Conservation (phyloP, 2,113 vertebrate genomes). For the Tinamus guttatus region DNA sequence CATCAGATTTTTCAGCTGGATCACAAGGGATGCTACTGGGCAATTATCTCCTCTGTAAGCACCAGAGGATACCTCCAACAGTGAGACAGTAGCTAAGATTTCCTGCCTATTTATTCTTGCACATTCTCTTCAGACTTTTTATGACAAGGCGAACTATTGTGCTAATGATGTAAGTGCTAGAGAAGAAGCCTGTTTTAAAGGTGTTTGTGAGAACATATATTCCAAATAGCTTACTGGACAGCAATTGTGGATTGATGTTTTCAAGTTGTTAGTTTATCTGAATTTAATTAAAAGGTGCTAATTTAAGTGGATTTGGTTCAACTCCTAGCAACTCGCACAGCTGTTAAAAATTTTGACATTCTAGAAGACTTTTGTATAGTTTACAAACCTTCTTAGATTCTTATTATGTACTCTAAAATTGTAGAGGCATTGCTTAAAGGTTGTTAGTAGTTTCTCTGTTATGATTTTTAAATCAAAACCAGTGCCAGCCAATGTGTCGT, state of each 20-base stretch:
- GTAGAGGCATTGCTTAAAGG: slow-evolving; percentile 46
- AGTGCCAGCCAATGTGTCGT: slow-evolving; percentile 17
- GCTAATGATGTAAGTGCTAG: background rate
- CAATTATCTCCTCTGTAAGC: background rate
- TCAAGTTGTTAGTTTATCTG: slow-evolving; percentile 25
- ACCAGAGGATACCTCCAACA: fast-evolving
- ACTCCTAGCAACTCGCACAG: background rate
- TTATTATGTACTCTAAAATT: slow-evolving; percentile 33
- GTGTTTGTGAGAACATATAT: background rate
- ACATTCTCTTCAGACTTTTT: background rate
- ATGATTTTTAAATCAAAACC: slow-evolving; percentile 41
- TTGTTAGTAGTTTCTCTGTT: slow-evolving; percentile 60
- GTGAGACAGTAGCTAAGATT: background rate
- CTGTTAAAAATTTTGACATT: slow-evolving; percentile 14
- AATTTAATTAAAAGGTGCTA: background rate
- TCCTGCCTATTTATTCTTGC: background rate
- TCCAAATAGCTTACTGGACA: background rate
- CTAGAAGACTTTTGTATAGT: background rate
- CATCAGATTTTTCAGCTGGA: background rate
- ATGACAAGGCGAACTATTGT: background rate
- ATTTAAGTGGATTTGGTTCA: background rate
- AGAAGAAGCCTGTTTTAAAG: background rate
- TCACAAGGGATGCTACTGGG: background rate
- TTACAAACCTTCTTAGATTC: slow-evolving; percentile 33
- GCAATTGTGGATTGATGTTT: background rate